Evolutionary conservation across 2,888 invertebrate species (phyloP), one percentile per base, ranked within the genome.

Genomic region (Mystacides longicornis): DNA sequence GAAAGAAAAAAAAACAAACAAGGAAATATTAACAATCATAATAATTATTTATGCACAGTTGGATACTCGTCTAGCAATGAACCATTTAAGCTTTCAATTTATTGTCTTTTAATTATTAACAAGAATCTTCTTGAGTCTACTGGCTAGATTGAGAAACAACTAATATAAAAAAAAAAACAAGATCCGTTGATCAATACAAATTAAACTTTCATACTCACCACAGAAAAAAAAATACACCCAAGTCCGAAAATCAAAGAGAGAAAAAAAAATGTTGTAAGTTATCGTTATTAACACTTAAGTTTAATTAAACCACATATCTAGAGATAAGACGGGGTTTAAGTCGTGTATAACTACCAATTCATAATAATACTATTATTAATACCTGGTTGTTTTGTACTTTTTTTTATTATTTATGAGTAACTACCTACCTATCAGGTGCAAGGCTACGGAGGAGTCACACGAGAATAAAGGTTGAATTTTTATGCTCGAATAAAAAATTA

Each of bases 371-470:
- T 7, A 27, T 27, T 7, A 37, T n/a, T 37, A 37, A 37, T 7
- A 37, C 14, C n/a, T n/a, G n/a, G n/a, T n/a, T n/a, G 14, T 16
- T 37, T 14, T 37, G 14, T 37, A 14, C 14, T 37, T 37, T 37
- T n/a, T 37, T 37, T 37, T 37, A 37, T 37, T 37, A 37, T 37
- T 37, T 37, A n/a, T 37, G 37, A 37, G 16, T 37, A 37, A 37
- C 37, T 37, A 37, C 37, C 37, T 37, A 37, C 37, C 37, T 7
- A 37, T 37, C 37, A 37, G 37, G 37, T 37, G 37, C 37, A 37
- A 14, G n/a, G 4, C 3, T 37, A 16, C 37, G 37, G 37, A 37
- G 37, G 37, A 16, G 14, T 37, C 14, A 37, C 37, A 37, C 37
- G 7, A n/a, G 37, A 37, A 37, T n/a, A 37, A 37, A 37, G 37